phyloP scores from a whole-genome alignment of 2,797 vertebrate species.

The Valencia hispanica region DNA sequence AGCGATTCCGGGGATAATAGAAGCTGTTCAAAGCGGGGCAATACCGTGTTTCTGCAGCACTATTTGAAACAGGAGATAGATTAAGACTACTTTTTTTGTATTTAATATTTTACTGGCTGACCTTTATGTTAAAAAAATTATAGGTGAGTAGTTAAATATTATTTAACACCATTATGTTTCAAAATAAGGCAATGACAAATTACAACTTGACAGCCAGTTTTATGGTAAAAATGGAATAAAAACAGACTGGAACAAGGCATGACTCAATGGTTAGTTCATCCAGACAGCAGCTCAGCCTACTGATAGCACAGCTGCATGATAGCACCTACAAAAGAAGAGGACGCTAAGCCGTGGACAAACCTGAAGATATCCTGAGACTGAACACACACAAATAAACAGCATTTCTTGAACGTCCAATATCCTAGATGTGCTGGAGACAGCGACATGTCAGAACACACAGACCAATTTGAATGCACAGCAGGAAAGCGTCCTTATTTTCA shows the following conservation, averaged over 20 bases:
- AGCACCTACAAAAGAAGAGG: slow-evolving; percentile 17
- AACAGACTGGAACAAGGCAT: slow-evolving; percentile 28
- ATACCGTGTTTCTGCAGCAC: slow-evolving; percentile 62
- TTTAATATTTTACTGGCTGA: slow-evolving; percentile 15
- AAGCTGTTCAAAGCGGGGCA: slow-evolving; percentile 35
- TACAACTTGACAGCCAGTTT: slow-evolving; percentile 29
- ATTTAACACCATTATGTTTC: slow-evolving; percentile 18
- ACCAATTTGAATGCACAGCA: slow-evolving; percentile 80
- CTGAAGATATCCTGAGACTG: slow-evolving; percentile 58
- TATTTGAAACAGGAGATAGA: slow-evolving; percentile 44
- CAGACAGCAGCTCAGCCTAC: slow-evolving; percentile 55
- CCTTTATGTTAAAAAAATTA: slow-evolving; percentile 27
- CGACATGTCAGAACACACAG: slow-evolving; percentile 71
- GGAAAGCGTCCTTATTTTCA: slow-evolving; percentile 65
- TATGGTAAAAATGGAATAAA: slow-evolving; percentile 26
- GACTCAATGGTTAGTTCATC: slow-evolving; percentile 46
- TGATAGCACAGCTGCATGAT: slow-evolving; percentile 38
- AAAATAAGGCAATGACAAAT: slow-evolving; percentile 22
- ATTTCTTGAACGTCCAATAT: slow-evolving; percentile 67
- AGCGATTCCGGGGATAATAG: slow-evolving; percentile 60
- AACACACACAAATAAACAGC: slow-evolving; percentile 72
- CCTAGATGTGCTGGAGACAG: slow-evolving; percentile 61
- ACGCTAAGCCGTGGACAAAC: slow-evolving; percentile 66
- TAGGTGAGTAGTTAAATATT: slow-evolving; percentile 32
- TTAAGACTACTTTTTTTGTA: slow-evolving; percentile 32